These are phyloP conservation scores for Semaprochilodus insignis DNA, from an alignment of 2,797 vertebrate genomes.

Conservation along the genomic window DNA sequence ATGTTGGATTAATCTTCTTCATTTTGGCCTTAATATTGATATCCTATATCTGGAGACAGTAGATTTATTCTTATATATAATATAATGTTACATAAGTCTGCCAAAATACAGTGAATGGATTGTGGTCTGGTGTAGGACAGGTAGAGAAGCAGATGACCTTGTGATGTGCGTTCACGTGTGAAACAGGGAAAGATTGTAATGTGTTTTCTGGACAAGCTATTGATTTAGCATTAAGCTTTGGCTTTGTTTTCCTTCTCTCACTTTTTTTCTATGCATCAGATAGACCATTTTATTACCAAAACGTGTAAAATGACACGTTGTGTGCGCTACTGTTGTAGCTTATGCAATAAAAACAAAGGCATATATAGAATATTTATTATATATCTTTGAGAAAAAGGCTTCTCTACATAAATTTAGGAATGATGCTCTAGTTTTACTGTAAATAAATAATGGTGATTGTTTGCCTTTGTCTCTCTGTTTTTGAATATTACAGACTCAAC, in stretches of 20 bases:
- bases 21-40: slow-evolving; percentile 51
- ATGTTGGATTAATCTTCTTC: slow-evolving; percentile 28
- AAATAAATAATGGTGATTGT: slow-evolving; percentile 72
- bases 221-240: slow-evolving; percentile 40
- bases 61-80: slow-evolving; percentile 54
- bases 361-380: slow-evolving; percentile 48
- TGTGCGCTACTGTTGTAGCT: slow-evolving; percentile 66
- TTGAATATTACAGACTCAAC: no score
- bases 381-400: slow-evolving; percentile 15
- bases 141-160: not conserved
- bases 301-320: slow-evolving; percentile 63
- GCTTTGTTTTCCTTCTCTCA: slow-evolving; percentile 20
- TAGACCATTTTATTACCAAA: slow-evolving; percentile 74
- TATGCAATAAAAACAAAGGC: slow-evolving; percentile 52
- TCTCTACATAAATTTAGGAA: slow-evolving; percentile 21
- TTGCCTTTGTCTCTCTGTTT: slow-evolving; percentile 53
- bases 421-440: slow-evolving; percentile 58
- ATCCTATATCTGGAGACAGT: slow-evolving; percentile 46
- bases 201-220: slow-evolving; percentile 31
- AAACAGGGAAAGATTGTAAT: slow-evolving; percentile 9
- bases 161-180: not conserved
- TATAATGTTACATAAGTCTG: slow-evolving; percentile 34
- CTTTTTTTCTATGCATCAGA: slow-evolving; percentile 62
- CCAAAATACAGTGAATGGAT: slow-evolving; percentile 53
- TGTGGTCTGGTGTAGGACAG: slow-evolving; percentile 29